phyloP scores from a whole-genome alignment of 2,888 invertebrate genomes.

The Blastobasis lacticolella region DNA sequence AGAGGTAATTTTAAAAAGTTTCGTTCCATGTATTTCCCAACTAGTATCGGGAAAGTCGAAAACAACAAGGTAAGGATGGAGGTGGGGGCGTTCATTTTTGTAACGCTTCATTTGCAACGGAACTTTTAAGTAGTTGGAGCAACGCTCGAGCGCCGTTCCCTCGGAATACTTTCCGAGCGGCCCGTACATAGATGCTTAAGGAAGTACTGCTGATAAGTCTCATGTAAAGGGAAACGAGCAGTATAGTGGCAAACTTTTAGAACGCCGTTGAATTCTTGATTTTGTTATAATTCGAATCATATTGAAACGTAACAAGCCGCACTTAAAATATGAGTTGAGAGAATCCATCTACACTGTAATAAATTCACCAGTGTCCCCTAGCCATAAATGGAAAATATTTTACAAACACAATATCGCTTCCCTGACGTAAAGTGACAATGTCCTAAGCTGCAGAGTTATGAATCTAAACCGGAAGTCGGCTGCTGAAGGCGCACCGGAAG shows the following conservation, averaged over 20 bases:
- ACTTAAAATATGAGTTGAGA: too few relatives aligned
- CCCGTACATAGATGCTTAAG: too few relatives aligned
- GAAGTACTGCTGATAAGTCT: too few relatives aligned
- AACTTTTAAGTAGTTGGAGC: constrained; percentile 57
- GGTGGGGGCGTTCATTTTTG: constrained; percentile 47
- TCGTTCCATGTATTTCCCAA: not conserved
- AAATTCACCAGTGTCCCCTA: too few relatives aligned
- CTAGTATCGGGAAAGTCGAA: constrained; percentile 6
- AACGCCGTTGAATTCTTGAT: too few relatives aligned
- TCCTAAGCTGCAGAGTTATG: constrained; percentile 49
- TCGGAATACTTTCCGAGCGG: constrained; percentile 34
- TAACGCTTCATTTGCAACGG: constrained; percentile 59
- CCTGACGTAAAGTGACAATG: constrained; percentile 40
- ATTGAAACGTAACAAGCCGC: too few relatives aligned
- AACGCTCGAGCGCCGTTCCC: constrained; percentile 39
- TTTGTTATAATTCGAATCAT: too few relatives aligned
- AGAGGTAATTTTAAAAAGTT: too few relatives aligned
- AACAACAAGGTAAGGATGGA: constrained; percentile 21
- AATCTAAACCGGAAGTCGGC: constrained; percentile 46
- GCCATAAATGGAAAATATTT: constrained; percentile 30
- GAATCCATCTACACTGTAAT: too few relatives aligned
- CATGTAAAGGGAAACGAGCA: too few relatives aligned
- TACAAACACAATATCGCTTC: constrained; percentile 40
- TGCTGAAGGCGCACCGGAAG: constrained; percentile 47
- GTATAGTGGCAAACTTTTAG: too few relatives aligned